These are phyloP conservation scores for Brassicogethes aeneus DNA, from an alignment of 2,888 invertebrate genomes.

Conservation along the genomic window DNA sequence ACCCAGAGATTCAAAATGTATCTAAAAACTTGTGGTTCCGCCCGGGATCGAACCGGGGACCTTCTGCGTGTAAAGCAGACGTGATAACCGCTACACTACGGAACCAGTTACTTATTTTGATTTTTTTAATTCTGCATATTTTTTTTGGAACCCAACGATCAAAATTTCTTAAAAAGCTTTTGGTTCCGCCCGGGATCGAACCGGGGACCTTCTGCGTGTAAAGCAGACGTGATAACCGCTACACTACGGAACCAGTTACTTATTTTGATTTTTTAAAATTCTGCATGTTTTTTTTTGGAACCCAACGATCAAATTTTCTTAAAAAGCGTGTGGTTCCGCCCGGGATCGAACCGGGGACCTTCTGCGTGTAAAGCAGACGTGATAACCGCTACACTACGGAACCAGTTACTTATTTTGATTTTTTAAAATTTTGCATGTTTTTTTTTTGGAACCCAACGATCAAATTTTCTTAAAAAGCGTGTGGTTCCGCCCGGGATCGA, in stretches of 20 bases:
- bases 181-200: constrained; percentile 44
- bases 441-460: no score
- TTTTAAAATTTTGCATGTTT: no score
- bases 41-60: constrained; percentile 44
- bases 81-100: constrained; percentile 42
- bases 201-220: constrained; percentile 44
- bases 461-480: no score
- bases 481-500: constrained; percentile 44
- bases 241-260: constrained; percentile 37
- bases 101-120: no score
- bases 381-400: constrained; percentile 42
- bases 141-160: no score
- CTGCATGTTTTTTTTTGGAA: no score
- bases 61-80: constrained; percentile 44
- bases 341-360: constrained; percentile 44
- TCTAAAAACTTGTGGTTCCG: constrained; percentile 38
- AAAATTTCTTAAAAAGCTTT: no score
- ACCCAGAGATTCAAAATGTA: no score
- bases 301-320: no score
- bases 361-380: constrained; percentile 44
- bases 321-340: constrained; percentile 40
- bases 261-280: no score
- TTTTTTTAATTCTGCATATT: no score
- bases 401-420: no score
- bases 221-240: constrained; percentile 43